Base-by-base conservation (phyloP, 2,797 vertebrate species). In the Tokudaia tokunoshimensis region DNA sequence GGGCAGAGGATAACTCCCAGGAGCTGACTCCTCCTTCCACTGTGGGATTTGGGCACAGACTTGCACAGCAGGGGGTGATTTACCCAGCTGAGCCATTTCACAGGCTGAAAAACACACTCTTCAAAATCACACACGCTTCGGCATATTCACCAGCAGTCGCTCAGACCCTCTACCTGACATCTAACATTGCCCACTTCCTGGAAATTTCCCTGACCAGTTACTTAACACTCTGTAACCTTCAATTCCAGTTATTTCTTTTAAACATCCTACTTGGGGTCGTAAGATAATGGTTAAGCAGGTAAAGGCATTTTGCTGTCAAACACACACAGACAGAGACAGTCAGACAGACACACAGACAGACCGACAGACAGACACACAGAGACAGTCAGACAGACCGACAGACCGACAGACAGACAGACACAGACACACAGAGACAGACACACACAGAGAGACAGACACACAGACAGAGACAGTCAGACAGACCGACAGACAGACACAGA, bases 121-220 rank as follows among this genome's bases (percentile, higher is more conserved):
- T 75, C 83, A 34, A 92, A 74, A 92, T 17, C 52, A 52, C 3
- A 14, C 0, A 2, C 50, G 50, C 19, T 63, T 47, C 41, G 5
- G 1, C 6, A 4, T 41, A 29, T 52, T 81, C 31, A 26, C 37
- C 50, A 88, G 61, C 12, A 6, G 26, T 37, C 57, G 65, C 41
- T 79, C 29, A 37, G 70, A 85, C 19, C 22, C 55, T 44, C 20
- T 10, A 19, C 10, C 20, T 63, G 67, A 76, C 6, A 41, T 50
- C 50, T n/a, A 50, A n/a, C 17, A 13, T 17, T 31, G 44, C 26
- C 15, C 11, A 57, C 52, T 91, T 70, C 61, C 82, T 52, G 34
- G 61, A 95, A 94, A 72, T 7, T 82, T 19, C 75, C 89, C 87
- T 86, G 70, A 24, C 50, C 24, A 63, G 74, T 87, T 12, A 70